phyloP scores from a whole-genome alignment of 1,140 invertebrate species.

The Cephus cinctus region DNA sequence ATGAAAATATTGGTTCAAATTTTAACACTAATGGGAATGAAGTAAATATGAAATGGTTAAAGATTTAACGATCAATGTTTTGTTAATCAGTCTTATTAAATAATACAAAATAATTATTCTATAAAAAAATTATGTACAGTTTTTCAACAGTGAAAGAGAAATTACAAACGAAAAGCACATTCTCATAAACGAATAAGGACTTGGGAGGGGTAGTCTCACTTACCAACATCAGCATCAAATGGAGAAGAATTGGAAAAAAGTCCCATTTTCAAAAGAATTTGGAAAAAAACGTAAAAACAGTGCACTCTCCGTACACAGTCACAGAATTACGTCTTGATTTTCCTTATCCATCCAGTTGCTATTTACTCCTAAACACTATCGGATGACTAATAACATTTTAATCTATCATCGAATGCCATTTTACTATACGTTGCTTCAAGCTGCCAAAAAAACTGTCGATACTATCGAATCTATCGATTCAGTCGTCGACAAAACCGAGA shows the following conservation, averaged over 20 bases:
- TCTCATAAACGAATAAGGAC: no score
- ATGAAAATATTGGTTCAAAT: no score
- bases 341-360: constrained; percentile 36
- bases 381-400: constrained; percentile 45
- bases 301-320: constrained; percentile 18
- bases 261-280: constrained; percentile 56
- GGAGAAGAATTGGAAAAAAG: constrained; percentile 67
- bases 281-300: neutral
- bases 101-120: neutral
- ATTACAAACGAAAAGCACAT: no score
- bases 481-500: no score
- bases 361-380: constrained; percentile 39
- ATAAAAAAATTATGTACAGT: neutral
- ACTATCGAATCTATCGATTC: neutral
- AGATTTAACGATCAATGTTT: no score
- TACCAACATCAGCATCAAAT: constrained; percentile 76
- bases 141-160: neutral
- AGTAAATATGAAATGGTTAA: constrained; percentile 21
- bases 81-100: no score
- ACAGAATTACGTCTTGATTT: constrained; percentile 17
- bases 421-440: constrained; percentile 18
- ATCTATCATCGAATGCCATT: constrained; percentile 36
- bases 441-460: no score
- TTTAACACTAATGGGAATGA: no score
- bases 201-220: constrained; percentile 25